Base-by-base conservation (phyloP, 2,113 vertebrate genomes). In the Orthonyx spaldingii region DNA sequence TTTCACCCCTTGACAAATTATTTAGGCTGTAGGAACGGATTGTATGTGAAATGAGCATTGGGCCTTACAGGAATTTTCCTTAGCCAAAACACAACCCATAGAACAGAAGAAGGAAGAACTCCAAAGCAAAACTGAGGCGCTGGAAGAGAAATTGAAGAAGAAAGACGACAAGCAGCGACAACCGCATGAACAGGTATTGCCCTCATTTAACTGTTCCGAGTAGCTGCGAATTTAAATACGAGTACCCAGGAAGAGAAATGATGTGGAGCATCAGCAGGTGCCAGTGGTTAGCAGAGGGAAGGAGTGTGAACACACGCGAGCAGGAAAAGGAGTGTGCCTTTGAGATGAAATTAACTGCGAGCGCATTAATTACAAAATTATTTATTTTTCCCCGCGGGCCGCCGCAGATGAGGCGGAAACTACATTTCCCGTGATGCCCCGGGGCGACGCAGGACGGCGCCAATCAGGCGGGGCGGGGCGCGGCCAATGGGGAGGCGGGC, bases 61-160 rank as follows among this genome's bases (percentile, higher is more conserved):
- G 68, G 30, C 20, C 56, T 96, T 66, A 89, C 12, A 53, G 64
- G 6, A 44, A 30, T 77, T 39, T 52, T 82, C 42, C 82, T 84
- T 77, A 98, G 98, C 97, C 4, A 98, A 98, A 83, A 94, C 98
- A 23, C 86, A 98, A 90, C 97, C 95, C 83, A 97, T 97, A 94
- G 97, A 96, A 55, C 84, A 94, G 68, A 96, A 97, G 69, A 98
- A 97, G 92, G 96, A 96, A 90, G 98, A 98, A 87, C 97, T 98
- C 97, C 96, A 96, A 74, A 96, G 84, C 69, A 95, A 97, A 93
- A 98, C 98, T 84, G 97, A 98, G 70, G 98, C 98, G 55, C 96
- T 98, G 96, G 98, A 98, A 66, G 98, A 96, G 65, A 97, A 96
- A 39, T 84, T 98, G 24, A 98, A 97, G 82, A 96, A 96, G 71